phyloP scores from a whole-genome alignment of 2,888 invertebrate species.

The Ephialtes manifestator region DNA sequence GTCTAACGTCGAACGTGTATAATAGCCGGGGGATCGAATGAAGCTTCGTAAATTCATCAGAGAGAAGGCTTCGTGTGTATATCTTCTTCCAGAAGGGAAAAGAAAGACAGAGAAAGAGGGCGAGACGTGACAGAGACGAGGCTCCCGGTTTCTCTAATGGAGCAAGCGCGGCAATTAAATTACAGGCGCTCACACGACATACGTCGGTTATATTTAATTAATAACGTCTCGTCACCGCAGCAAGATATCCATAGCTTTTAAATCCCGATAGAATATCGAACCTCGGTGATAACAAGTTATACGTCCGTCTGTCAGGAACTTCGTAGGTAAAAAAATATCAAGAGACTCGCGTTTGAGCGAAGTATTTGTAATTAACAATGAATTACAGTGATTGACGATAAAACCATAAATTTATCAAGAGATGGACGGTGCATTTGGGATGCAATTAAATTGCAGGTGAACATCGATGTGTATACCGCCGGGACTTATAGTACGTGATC shows the following conservation, averaged over 20 bases:
- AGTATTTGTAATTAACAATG: slow-evolving; percentile 44
- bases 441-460: slow-evolving; percentile 32
- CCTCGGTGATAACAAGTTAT: neutral
- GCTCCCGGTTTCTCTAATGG: slow-evolving; percentile 57
- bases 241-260: slow-evolving; percentile 28
- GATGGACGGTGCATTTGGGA: neutral
- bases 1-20: slow-evolving; percentile 18
- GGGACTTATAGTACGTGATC: neutral
- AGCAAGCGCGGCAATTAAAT: slow-evolving; percentile 65
- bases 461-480: neutral
- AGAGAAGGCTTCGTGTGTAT: slow-evolving; percentile 16
- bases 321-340: neutral
- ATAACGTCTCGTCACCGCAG: slow-evolving; percentile 54
- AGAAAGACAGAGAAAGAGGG: neutral
- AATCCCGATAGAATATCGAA: slow-evolving; percentile 33
- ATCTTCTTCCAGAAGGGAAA: slow-evolving; percentile 27
- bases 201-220: slow-evolving; percentile 64
- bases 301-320: slow-evolving; percentile 1
- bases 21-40: slow-evolving; percentile 27
- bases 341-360: slow-evolving; percentile 29
- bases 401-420: slow-evolving; percentile 27
- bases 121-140: slow-evolving; percentile 8
- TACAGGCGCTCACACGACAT: slow-evolving; percentile 61
- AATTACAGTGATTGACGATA: slow-evolving; percentile 22
- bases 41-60: slow-evolving; percentile 50